Conservation (phyloP, 2,888 invertebrate genomes). For the Cheilosia variabilis region DNA sequence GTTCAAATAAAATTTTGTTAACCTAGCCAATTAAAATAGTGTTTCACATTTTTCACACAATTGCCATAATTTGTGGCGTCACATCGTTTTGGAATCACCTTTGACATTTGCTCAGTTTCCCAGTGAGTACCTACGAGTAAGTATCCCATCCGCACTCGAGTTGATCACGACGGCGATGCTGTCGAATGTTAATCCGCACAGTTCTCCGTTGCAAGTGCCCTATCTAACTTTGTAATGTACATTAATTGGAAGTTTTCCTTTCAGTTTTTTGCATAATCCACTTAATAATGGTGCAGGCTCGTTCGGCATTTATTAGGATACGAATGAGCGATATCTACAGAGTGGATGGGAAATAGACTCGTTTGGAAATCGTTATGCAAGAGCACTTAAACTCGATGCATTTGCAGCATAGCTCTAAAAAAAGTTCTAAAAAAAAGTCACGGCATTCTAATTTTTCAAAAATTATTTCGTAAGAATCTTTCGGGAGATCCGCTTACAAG, state of each 20-base stretch:
- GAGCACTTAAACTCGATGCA: slow-evolving; percentile 53
- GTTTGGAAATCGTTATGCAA: slow-evolving; percentile 45
- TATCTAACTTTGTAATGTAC: slow-evolving; percentile 14
- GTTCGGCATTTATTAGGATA: neutral
- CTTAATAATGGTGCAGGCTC: slow-evolving; percentile 18
- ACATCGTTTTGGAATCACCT: slow-evolving; percentile 41
- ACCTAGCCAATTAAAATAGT: slow-evolving; percentile 7
- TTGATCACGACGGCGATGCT: slow-evolving; percentile 54
- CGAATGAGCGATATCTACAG: slow-evolving; percentile 25
- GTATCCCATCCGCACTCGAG: slow-evolving; percentile 28
- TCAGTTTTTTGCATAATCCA: slow-evolving; percentile 48
- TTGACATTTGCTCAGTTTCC: slow-evolving; percentile 53
- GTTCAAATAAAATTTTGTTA: slow-evolving; percentile 24
- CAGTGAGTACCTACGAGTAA: slow-evolving; percentile 12
- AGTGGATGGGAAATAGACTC: slow-evolving; percentile 41
- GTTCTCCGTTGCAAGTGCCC: slow-evolving; percentile 5
- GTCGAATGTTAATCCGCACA: slow-evolving; percentile 28
- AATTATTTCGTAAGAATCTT: slow-evolving; percentile 25
- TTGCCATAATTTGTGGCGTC: slow-evolving; percentile 31
- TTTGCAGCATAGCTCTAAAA: slow-evolving; percentile 39
- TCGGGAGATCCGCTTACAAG: slow-evolving; percentile 21
- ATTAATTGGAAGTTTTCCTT: slow-evolving; percentile 37
- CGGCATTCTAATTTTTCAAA: slow-evolving; percentile 8
- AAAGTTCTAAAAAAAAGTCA: slow-evolving; percentile 14
- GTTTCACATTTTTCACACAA: slow-evolving; percentile 45